Percentiles rank a stretch among this genome's conserved stretches.
phyloP scores from a whole-genome alignment of 1,140 invertebrate species.

The Leptoteleia sp. region DNA sequence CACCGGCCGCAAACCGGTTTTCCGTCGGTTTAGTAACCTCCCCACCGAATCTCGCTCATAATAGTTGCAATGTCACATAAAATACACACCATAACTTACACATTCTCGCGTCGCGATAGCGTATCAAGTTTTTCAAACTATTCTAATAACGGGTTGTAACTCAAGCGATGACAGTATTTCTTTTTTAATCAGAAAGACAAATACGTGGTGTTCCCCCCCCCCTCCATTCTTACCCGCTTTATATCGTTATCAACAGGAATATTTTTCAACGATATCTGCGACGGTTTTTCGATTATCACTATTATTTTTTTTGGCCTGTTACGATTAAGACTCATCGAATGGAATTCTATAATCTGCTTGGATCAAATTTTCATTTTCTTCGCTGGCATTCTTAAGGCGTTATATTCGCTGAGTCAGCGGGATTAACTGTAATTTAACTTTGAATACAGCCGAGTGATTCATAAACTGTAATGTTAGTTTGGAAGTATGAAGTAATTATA shows the following conservation, averaged over 20 bases:
- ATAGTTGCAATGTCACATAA: constrained; percentile 61
- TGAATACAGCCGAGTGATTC: constrained; percentile 37
- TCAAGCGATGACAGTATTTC: constrained; percentile 7
- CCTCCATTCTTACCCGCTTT: too few relatives aligned
- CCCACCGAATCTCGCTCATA: constrained; percentile 46
- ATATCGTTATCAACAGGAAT: constrained; percentile 10
- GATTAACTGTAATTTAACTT: constrained; percentile 53
- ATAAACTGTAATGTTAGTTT: constrained; percentile 35
- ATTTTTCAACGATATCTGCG: neutral
- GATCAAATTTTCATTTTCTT: constrained; percentile 50
- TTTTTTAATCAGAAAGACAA: too few relatives aligned
- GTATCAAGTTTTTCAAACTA: constrained; percentile 33
- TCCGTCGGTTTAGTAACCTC: constrained; percentile 57
- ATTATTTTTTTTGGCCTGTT: constrained; percentile 17
- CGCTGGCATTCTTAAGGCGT: constrained; percentile 18
- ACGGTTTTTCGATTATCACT: constrained; percentile 20
- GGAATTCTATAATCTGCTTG: constrained; percentile 17
- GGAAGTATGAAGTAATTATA: constrained; percentile 33
- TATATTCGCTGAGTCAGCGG: constrained; percentile 36
- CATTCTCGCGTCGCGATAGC: constrained; percentile 41
- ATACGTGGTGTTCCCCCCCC: too few relatives aligned
- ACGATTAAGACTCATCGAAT: constrained; percentile 13
- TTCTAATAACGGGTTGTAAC: constrained; percentile 31
- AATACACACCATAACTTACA: constrained; percentile 38
- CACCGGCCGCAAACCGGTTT: constrained; percentile 50